Conservation (phyloP, 2,888 invertebrate species). For the Drosophila ustulata region DNA sequence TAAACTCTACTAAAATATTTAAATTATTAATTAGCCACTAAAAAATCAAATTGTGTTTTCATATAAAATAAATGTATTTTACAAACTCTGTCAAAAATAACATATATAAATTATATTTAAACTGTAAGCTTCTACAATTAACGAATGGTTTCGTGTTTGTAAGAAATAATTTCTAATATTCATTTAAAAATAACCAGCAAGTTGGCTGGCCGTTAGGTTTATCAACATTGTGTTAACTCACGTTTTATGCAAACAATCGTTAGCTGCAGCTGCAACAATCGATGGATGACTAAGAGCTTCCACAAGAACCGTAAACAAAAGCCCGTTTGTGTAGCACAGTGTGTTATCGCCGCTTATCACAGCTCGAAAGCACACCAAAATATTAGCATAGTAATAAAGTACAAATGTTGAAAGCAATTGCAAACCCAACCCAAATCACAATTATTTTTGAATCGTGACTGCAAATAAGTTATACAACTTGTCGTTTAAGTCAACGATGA, state of each 20-base stretch:
- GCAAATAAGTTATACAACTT: slow-evolving; percentile 55
- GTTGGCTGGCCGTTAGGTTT: slow-evolving; percentile 21
- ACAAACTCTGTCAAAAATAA: no score
- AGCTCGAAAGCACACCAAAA: slow-evolving; percentile 1
- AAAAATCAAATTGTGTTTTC: no score
- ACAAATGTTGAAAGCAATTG: slow-evolving; percentile 1
- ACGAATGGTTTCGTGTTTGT: no score
- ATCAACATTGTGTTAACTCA: slow-evolving; percentile 48
- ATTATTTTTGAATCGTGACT: slow-evolving; percentile 60
- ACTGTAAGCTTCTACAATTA: no score
- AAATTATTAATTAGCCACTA: no score
- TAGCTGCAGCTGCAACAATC: slow-evolving; percentile 41
- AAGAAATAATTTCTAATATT: not conserved
- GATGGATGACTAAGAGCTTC: slow-evolving; percentile 54
- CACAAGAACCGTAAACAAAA: not conserved
- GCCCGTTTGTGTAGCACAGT: slow-evolving; percentile 3
- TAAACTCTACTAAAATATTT: no score
- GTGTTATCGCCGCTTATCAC: slow-evolving; percentile 25
- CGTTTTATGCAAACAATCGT: slow-evolving; percentile 61
- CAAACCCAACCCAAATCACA: slow-evolving; percentile 31
- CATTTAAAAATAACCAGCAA: not conserved
- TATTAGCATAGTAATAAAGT: not conserved
- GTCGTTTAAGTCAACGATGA: slow-evolving; percentile 52
- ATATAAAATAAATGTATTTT: no score
- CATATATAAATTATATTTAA: no score